Conservation (phyloP, 2,113 vertebrate genomes). For the Bos indicus region DNA sequence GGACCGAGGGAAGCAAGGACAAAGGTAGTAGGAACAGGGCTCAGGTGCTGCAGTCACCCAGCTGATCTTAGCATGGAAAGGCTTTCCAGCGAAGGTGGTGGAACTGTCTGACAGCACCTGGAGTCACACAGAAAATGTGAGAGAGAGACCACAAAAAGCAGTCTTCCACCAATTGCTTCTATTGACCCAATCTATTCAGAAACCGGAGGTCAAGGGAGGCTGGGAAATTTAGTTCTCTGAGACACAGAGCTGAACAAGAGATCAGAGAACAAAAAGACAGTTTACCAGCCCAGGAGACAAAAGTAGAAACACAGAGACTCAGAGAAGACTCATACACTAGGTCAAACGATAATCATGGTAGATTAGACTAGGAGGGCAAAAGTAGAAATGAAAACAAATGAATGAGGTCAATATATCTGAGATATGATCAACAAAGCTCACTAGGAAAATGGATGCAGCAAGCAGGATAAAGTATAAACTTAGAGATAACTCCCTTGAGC, state of each 20-base stretch:
- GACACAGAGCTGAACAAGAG: not conserved
- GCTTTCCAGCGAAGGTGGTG: too few species aligned
- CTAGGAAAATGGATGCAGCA: not conserved
- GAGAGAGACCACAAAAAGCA: not conserved
- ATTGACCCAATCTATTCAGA: not conserved
- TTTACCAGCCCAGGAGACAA: not conserved
- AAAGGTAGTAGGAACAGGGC: not conserved
- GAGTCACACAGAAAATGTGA: not conserved
- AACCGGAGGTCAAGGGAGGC: not conserved
- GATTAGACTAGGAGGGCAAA: not conserved
- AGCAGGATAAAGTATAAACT: not conserved
- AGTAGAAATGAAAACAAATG: not conserved
- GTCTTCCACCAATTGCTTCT: not conserved
- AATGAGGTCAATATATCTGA: not conserved
- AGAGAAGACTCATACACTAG: not conserved
- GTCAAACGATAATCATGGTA: not conserved
- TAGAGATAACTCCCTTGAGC: not conserved
- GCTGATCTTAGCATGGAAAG: not conserved
- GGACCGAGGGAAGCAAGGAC: not conserved
- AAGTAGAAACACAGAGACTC: not conserved
- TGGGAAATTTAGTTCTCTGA: not conserved
- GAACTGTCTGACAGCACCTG: not conserved
- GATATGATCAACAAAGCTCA: not conserved
- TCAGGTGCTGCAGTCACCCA: not conserved
- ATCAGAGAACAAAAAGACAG: not conserved